Conservation (phyloP, 2,797 vertebrate genomes). For the Mustela erminea region DNA sequence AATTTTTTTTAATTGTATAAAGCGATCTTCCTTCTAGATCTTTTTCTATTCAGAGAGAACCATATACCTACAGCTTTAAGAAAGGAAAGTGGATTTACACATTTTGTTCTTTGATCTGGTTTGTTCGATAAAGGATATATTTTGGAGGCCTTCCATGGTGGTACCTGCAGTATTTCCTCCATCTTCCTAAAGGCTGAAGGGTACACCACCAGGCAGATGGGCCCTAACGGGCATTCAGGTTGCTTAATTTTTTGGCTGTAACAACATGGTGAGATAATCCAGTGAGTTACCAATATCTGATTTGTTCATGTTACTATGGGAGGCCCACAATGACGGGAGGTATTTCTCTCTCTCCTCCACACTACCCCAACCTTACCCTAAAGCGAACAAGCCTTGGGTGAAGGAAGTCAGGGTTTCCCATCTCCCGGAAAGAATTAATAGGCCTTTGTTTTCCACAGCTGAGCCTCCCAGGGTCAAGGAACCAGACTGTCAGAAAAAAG, state of each 20-base stretch:
- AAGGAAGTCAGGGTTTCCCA: constrained; percentile 23
- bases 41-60: neutral
- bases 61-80: neutral
- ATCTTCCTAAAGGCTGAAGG: neutral
- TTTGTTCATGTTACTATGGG: neutral
- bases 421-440: constrained; percentile 7
- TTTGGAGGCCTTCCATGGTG: neutral
- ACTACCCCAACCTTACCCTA: neutral
- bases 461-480: constrained; percentile 21
- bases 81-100: neutral
- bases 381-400: neutral
- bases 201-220: neutral
- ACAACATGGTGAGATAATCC: neutral
- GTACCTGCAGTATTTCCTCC: neutral
- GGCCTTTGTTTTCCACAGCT: neutral
- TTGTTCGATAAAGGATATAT: neutral
- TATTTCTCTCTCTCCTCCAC: neutral
- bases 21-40: neutral
- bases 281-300: neutral
- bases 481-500: neutral
- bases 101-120: neutral
- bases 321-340: neutral
- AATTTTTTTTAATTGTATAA: neutral
- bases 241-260: neutral
- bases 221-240: no score